Evolutionary conservation across 2,797 vertebrate species (phyloP).

Genomic region (Buceros bicornis): DNA sequence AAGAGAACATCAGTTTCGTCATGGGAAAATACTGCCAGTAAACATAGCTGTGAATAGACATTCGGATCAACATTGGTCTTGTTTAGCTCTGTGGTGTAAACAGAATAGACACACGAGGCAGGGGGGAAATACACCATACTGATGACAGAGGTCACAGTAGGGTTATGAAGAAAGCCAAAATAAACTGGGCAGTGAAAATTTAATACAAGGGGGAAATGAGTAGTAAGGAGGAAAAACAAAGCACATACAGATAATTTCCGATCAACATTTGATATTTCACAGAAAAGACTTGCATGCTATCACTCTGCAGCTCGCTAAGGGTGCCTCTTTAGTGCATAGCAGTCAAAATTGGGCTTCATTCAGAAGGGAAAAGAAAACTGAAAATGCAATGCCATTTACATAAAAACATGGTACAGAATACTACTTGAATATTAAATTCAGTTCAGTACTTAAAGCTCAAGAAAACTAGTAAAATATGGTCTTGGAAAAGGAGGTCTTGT

Average conservation of each 20-base stretch:
- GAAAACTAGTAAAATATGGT: neutral
- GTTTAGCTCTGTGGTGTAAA: conserved; percentile 37
- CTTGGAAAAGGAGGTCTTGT: neutral
- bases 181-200: neutral
- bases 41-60: conserved; percentile 37
- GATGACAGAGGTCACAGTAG: conserved; percentile 26
- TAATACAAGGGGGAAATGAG: neutral
- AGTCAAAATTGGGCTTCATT: neutral
- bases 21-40: conserved; percentile 36
- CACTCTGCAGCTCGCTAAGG: neutral
- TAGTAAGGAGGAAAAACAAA: neutral
- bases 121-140: neutral
- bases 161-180: conserved; percentile 38
- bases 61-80: conserved; percentile 1
- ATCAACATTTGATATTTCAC: neutral
- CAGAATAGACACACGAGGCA: neutral
- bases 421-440: neutral
- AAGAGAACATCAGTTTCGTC: neutral
- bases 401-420: neutral
- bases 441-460: neutral
- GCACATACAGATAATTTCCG: neutral
- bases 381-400: neutral
- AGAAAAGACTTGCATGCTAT: neutral
- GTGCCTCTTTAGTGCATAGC: neutral
- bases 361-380: neutral